Evolutionary conservation across 2,113 vertebrate species (phyloP).

Genomic region (Mirza zaza): DNA sequence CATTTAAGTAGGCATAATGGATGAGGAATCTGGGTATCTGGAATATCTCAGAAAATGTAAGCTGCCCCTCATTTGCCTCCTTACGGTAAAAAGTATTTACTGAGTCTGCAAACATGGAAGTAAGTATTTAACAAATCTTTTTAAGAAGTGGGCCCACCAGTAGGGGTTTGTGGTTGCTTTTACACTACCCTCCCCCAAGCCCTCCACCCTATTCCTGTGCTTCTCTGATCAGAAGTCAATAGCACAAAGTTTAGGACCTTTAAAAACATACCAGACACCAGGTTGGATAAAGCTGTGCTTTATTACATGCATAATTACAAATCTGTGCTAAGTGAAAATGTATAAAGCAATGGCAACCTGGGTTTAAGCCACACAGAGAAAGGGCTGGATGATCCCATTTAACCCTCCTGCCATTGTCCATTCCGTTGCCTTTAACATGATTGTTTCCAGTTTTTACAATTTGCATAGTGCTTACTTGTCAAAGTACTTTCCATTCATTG

Average conservation of each 20-base stretch:
- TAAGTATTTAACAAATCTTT: slow-evolving; percentile 37
- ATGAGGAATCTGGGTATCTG: background rate
- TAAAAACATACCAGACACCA: slow-evolving; percentile 54
- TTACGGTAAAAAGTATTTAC: slow-evolving; percentile 23
- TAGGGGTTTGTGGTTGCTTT: background rate
- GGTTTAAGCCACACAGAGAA: slow-evolving; percentile 73
- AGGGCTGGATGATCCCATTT: slow-evolving; percentile 69
- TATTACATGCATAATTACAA: slow-evolving; percentile 81
- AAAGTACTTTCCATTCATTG: slow-evolving; percentile 72
- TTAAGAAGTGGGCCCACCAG: background rate
- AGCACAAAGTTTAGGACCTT: background rate
- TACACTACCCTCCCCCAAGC: background rate
- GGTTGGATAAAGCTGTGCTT: slow-evolving; percentile 76
- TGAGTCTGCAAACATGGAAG: slow-evolving; percentile 25
- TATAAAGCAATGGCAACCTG: slow-evolving; percentile 77
- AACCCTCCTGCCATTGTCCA: slow-evolving; percentile 67
- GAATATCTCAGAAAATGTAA: background rate
- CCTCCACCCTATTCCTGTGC: too few species aligned
- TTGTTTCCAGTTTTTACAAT: slow-evolving; percentile 64
- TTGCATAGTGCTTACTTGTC: slow-evolving; percentile 73
- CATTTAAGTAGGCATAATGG: slow-evolving; percentile 1
- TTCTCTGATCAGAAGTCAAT: slow-evolving; percentile 18
- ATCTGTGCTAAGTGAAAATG: slow-evolving; percentile 78
- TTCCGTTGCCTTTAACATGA: slow-evolving; percentile 67
- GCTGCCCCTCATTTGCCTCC: background rate